Base-by-base conservation (phyloP, 2,888 invertebrate genomes). In the Meganola albula region DNA sequence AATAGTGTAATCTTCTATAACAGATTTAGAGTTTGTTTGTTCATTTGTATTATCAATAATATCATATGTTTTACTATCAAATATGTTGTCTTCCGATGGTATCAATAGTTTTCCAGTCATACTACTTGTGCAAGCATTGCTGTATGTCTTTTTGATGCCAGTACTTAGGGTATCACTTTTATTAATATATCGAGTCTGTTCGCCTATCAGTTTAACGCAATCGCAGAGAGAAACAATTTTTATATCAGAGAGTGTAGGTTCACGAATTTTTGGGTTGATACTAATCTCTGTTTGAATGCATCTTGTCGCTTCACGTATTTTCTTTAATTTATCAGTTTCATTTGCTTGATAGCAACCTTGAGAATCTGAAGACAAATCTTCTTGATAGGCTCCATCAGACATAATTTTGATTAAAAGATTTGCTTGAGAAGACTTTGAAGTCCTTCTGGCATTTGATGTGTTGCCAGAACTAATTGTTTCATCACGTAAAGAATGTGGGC, bases 211-310 rank as follows among this genome's bases (percentile, higher is more conserved):
- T 54, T 59, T 54, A 0, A 59, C 73, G 29, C 70, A 71, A 21
- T 74, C 61, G 13, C 44, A 34, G 13, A 70, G 63, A 40, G 45
- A 60, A 1, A 84, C 43, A 26, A 82, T 67, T 26, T 63, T 68
- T 12, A 85, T 70, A 53, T 84, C 80, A 25, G 74, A 63, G 32
- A 80, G 48, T 10, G 67, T 62, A 1, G 84, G 80, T 40, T 84
- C 79, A 2, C 78, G 61, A 42, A 82, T 73, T 52, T 63, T 73
- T 3, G 85, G 84, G 42, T 83, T 56, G 20, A 85, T 77, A 45
- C 77, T 82, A 12, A 85, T 79, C 55, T 83, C 80, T 12, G 85
- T 85, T 58, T 85, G 85, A 11, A 75, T 58, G 20, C 65, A 74
- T 50, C 76, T 69, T 11, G 76, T 74, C 12, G 68, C 66, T 55